Evolutionary conservation across 2,888 invertebrate species (phyloP).

Genomic region (Cepaea hortensis): DNA sequence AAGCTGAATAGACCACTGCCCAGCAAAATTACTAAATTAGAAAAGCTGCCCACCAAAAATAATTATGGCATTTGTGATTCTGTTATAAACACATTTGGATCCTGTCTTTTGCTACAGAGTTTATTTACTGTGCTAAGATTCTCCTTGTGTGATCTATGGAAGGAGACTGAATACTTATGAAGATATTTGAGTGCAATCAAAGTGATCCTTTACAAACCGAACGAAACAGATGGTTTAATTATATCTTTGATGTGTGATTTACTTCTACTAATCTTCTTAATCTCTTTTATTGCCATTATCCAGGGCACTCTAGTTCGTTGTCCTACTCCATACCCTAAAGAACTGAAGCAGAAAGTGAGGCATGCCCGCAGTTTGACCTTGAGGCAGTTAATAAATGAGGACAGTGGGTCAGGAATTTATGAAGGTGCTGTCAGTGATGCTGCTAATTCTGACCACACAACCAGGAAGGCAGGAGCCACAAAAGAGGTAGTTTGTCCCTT

Average conservation of each 20-base stretch:
- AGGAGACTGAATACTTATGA: too few species aligned
- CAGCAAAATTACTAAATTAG: too few species aligned
- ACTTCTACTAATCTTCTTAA: not conserved
- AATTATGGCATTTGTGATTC: too few species aligned
- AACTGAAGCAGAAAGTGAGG: constrained; percentile 86
- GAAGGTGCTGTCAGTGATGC: not conserved
- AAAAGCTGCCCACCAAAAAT: too few species aligned
- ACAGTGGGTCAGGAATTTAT: not conserved
- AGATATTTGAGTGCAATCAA: too few species aligned
- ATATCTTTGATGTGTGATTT: not conserved
- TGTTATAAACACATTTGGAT: too few species aligned
- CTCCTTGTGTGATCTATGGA: too few species aligned
- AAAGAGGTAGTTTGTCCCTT: not conserved
- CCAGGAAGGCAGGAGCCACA: not conserved
- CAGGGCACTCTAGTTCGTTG: constrained; percentile 85
- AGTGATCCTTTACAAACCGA: too few species aligned
- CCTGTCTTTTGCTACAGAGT: too few species aligned
- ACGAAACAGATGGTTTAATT: too few species aligned
- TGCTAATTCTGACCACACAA: not conserved
- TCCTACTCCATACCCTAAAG: constrained; percentile 96
- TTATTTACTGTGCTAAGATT: too few species aligned
- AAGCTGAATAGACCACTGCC: too few species aligned
- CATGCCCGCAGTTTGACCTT: constrained; percentile 78
- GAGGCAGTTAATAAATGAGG: constrained; percentile 61
- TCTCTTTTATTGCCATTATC: not conserved